Conservation (phyloP, 2,888 invertebrate species). For the Bombylius discolor region DNA sequence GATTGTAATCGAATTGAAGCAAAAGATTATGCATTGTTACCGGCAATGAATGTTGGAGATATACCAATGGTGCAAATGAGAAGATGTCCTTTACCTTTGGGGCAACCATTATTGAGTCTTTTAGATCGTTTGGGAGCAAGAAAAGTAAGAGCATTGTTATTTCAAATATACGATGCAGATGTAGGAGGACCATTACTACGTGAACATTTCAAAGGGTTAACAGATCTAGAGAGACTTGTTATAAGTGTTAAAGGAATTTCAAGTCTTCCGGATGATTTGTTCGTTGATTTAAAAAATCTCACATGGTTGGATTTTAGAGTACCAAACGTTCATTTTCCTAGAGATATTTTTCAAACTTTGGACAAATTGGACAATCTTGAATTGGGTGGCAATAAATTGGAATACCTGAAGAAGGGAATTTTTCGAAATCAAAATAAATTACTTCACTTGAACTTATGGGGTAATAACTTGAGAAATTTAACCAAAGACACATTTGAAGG, state of each 20-base stretch:
- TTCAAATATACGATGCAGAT: slow-evolving; percentile 40
- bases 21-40: slow-evolving; percentile 26
- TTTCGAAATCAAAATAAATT: slow-evolving; percentile 50
- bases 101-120: slow-evolving; percentile 36
- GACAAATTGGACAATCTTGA: slow-evolving; percentile 48
- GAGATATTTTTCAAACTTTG: slow-evolving; percentile 43
- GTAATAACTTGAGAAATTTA: slow-evolving; percentile 52
- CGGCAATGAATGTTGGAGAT: slow-evolving; percentile 27
- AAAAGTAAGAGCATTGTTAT: slow-evolving; percentile 38
- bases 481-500: slow-evolving; percentile 49
- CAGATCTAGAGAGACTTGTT: slow-evolving; percentile 42
- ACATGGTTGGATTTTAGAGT: slow-evolving; percentile 50
- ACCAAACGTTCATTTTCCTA: slow-evolving; percentile 45
- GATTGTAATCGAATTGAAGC: slow-evolving; percentile 28
- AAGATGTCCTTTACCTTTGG: slow-evolving; percentile 31
- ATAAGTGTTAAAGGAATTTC: slow-evolving; percentile 49
- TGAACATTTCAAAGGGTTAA: slow-evolving; percentile 45
- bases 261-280: slow-evolving; percentile 47
- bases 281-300: slow-evolving; percentile 47
- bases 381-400: slow-evolving; percentile 52
- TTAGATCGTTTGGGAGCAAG: slow-evolving; percentile 30
- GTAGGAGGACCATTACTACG: slow-evolving; percentile 40
- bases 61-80: slow-evolving; percentile 27
- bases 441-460: slow-evolving; percentile 51
- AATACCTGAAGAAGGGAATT: slow-evolving; percentile 44